These are phyloP conservation scores for Caenorhabditis sp. DNA, from an alignment of 2,888 invertebrate genomes.

Conservation along the genomic window DNA sequence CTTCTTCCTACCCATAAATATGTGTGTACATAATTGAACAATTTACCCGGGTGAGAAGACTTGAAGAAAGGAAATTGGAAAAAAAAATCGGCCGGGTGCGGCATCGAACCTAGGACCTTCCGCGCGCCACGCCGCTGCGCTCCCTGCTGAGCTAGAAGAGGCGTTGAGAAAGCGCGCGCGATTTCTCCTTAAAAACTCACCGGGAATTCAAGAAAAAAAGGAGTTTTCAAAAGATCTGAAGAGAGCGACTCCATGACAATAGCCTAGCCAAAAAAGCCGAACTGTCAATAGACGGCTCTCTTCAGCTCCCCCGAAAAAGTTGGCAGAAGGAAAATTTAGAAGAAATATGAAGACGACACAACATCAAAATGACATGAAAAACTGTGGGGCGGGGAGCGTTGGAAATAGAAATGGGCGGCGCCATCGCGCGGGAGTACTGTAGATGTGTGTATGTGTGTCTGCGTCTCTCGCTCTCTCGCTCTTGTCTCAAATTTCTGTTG, in stretches of 20 bases:
- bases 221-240: slow-evolving; percentile 38
- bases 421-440: neutral
- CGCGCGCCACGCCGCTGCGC: no score
- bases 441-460: neutral
- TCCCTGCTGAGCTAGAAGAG: no score
- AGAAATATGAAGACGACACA: neutral
- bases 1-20: neutral
- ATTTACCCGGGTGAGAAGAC: neutral
- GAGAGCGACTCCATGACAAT: slow-evolving; percentile 64
- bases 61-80: neutral
- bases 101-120: no score
- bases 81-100: neutral
- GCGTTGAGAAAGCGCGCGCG: no score
- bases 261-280: slow-evolving; percentile 12
- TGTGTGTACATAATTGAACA: neutral
- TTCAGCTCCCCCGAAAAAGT: slow-evolving; percentile 30
- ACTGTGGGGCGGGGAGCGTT: neutral
- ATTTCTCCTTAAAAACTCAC: no score
- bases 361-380: neutral
- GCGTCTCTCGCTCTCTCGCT: no score
- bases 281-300: slow-evolving; percentile 62
- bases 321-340: neutral
- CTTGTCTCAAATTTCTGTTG: neutral
- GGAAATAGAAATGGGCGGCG: neutral
- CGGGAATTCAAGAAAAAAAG: neutral